These are phyloP conservation scores for Lissonota sp. DNA, from an alignment of 2,888 invertebrate species.

Conservation along the genomic window DNA sequence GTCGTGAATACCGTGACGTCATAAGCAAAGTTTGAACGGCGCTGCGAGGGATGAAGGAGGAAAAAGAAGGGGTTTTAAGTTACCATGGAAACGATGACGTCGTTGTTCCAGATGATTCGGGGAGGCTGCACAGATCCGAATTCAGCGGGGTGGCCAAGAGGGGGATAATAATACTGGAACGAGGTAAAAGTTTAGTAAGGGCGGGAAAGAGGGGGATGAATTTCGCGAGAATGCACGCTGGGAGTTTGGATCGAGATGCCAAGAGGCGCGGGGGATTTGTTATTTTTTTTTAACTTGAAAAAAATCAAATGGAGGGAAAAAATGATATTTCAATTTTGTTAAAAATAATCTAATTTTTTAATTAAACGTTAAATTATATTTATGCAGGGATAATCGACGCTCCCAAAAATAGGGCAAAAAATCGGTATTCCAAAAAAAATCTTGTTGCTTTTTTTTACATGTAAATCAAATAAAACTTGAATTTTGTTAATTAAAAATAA, in stretches of 20 bases:
- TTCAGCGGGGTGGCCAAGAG: not conserved
- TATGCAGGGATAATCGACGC: too few relatives aligned
- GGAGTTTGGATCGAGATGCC: too few relatives aligned
- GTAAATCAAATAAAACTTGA: too few relatives aligned
- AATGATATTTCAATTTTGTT: too few relatives aligned
- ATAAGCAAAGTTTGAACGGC: constrained; percentile 38
- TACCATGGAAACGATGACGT: constrained; percentile 80
- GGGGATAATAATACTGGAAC: not conserved
- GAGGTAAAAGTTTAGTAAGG: constrained; percentile 4
- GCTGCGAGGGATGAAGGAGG: not conserved
- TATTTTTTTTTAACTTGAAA: not conserved
- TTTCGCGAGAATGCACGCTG: not conserved
- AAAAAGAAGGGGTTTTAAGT: constrained; percentile 61
- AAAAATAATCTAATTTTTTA: too few relatives aligned
- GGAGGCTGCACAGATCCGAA: constrained; percentile 3
- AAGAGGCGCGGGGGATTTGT: not conserved
- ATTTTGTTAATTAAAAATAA: too few relatives aligned
- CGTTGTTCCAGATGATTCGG: constrained; percentile 69
- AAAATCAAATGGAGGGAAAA: not conserved
- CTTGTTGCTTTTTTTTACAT: too few relatives aligned
- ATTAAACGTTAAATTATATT: too few relatives aligned
- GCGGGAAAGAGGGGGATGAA: not conserved
- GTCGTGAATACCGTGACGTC: constrained; percentile 74
- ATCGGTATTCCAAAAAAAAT: too few relatives aligned
- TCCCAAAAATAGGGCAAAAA: too few relatives aligned